A percentile compares a stretch with the other conserved stretches of the same genome.
Evolutionary conservation across 2,888 invertebrate genomes (phyloP).

Genomic region (Coremacera marginata): DNA sequence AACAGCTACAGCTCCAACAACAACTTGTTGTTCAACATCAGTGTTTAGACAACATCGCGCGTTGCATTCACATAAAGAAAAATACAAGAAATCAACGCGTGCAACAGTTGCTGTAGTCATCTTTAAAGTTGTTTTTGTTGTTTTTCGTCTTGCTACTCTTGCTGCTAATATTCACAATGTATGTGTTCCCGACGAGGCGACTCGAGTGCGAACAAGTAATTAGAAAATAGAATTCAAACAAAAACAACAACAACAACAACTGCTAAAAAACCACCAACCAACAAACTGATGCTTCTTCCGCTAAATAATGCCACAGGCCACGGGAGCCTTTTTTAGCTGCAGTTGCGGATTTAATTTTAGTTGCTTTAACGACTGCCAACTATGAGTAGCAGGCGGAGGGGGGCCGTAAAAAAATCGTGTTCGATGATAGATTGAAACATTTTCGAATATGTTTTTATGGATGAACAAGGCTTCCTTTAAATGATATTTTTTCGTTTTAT

Average conservation of each 20-base stretch:
- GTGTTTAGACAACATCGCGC: not conserved
- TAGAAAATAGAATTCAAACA: slow-evolving; percentile 54
- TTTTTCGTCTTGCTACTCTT: slow-evolving; percentile 29
- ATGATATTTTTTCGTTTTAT: not conserved
- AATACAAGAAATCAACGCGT: not conserved
- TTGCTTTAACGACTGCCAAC: not conserved
- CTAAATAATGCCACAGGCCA: slow-evolving; percentile 13
- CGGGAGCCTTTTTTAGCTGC: not conserved
- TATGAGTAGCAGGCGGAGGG: not conserved
- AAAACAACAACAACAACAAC: slow-evolving; percentile 25
- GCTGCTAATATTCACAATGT: slow-evolving; percentile 58
- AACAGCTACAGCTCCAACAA: slow-evolving; percentile 23
- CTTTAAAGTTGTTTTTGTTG: slow-evolving; percentile 10
- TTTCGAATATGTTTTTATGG: slow-evolving; percentile 36
- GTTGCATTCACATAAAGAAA: slow-evolving; percentile 10
- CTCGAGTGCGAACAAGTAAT: slow-evolving; percentile 61
- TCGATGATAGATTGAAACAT: slow-evolving; percentile 43
- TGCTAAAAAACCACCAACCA: slow-evolving; percentile 1
- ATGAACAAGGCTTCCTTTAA: slow-evolving; percentile 11
- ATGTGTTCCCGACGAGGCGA: slow-evolving; percentile 57
- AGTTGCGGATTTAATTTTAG: slow-evolving; percentile 7
- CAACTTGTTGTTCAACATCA: slow-evolving; percentile 34
- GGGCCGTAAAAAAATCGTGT: slow-evolving; percentile 38
- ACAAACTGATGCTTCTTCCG: slow-evolving; percentile 8
- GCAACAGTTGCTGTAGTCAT: slow-evolving; percentile 12